A percentile compares a stretch with the other conserved stretches of the same genome.
These are phyloP conservation scores for Cuniculus paca DNA, from an alignment of 2,797 vertebrate species.

Conservation along the genomic window DNA sequence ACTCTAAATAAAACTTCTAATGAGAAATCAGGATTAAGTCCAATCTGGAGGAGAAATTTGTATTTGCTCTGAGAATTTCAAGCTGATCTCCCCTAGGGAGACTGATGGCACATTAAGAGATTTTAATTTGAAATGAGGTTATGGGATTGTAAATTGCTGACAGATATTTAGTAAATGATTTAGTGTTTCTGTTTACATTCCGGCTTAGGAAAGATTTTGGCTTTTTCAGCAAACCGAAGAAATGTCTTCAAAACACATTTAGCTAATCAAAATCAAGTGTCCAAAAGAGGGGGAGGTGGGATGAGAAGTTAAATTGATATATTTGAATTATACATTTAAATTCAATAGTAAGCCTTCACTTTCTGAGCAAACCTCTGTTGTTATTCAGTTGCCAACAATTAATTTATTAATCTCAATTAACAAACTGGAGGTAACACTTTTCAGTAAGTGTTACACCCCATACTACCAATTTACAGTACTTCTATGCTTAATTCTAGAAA, in stretches of 20 bases:
- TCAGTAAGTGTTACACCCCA: slow-evolving; percentile 73
- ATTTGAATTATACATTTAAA: slow-evolving; percentile 83
- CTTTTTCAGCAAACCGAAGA: slow-evolving; percentile 79
- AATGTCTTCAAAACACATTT: slow-evolving; percentile 75
- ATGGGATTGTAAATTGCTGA: slow-evolving; percentile 77
- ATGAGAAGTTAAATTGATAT: slow-evolving; percentile 78
- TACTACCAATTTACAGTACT: neutral
- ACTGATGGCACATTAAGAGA: slow-evolving; percentile 78
- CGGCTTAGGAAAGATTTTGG: slow-evolving; percentile 73
- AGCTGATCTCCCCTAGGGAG: slow-evolving; percentile 64
- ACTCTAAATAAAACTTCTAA: slow-evolving; percentile 81
- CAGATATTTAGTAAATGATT: slow-evolving; percentile 82
- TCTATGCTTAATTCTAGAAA: neutral
- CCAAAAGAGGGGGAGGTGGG: slow-evolving; percentile 65
- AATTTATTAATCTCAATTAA: slow-evolving; percentile 84
- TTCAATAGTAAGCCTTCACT: slow-evolving; percentile 80
- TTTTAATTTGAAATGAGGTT: slow-evolving; percentile 81
- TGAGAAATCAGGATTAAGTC: slow-evolving; percentile 83
- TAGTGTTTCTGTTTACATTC: slow-evolving; percentile 80
- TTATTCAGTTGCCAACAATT: slow-evolving; percentile 81
- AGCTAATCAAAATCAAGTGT: slow-evolving; percentile 85
- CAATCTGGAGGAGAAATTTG: slow-evolving; percentile 77
- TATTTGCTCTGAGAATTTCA: slow-evolving; percentile 75
- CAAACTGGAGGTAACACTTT: slow-evolving; percentile 62
- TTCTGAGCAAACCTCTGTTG: slow-evolving; percentile 67